Base-by-base conservation (phyloP, 2,888 invertebrate genomes). In the Cerastis leucographa region DNA sequence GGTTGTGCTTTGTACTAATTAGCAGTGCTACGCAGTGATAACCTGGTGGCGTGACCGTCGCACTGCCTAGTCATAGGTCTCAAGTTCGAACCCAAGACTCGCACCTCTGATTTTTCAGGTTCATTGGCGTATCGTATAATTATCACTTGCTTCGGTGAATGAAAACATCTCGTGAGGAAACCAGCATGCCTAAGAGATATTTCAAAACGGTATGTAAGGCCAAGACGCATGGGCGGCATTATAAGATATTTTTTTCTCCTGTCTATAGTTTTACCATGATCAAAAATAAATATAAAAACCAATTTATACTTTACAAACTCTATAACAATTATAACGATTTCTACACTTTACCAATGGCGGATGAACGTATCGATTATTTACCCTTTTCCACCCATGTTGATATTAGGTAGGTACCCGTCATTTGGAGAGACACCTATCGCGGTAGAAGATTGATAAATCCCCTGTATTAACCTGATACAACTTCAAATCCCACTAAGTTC, bases 401-500 rank as follows among this genome's bases (percentile, higher is more conserved):
- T 42, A 19, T 59, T 76, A 35, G 19, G 9, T 76, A 35, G 19
- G 9, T 5, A 44, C 9, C 25, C 76, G 25, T 35, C 17, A 14
- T 35, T 40, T 54, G 2, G 14, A 65, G 17, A 44, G 17, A 22
- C 25, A 66, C 1, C 2, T n/a, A 29, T 4, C 19, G 25, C 17
- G 3, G 3, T 8, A n/a, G 12, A 42, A 35, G 6, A 42, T 66
- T 73, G 8, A 51, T n/a, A 67, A 46, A n/a, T 51, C n/a, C 66
- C 22, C 2, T n/a, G n/a, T 19, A 42, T 29, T n/a, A 62, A 29
- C 2, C 67, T 17, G 1, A 74, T 40, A 77, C 35, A 64, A 74
- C 56, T 56, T 74, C 29, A 56, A 64, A 79, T 35, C 67, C 62
- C 49, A 22, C 35, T 9, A 25, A 79, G 35, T 69, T 62, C 19